phyloP scores from a whole-genome alignment of 2,888 invertebrate species.

The Idaea biselata region DNA sequence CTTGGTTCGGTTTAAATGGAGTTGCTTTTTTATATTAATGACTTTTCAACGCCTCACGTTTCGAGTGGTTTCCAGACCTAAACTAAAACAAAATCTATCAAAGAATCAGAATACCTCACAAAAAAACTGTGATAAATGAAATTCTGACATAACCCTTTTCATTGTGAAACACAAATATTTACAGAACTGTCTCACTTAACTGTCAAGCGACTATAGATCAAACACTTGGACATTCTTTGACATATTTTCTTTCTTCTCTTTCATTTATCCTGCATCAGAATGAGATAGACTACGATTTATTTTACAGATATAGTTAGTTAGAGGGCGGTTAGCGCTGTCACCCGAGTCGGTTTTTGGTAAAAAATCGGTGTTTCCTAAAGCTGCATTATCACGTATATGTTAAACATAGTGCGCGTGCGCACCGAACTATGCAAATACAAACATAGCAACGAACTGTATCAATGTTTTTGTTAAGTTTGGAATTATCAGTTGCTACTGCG shows the following conservation, averaged over 20 bases:
- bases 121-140: slow-evolving; percentile 16
- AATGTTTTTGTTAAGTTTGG: slow-evolving; percentile 22
- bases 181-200: slow-evolving; percentile 38
- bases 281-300: slow-evolving; percentile 11
- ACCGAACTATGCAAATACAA: slow-evolving; percentile 55
- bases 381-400: slow-evolving; percentile 64
- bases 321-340: slow-evolving; percentile 46
- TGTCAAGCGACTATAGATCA: slow-evolving; percentile 21
- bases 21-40: too few species aligned
- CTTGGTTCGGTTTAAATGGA: too few species aligned
- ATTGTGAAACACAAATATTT: slow-evolving; percentile 47
- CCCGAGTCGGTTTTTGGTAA: slow-evolving; percentile 45
- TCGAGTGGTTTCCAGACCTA: too few species aligned
- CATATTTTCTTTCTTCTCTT: slow-evolving; percentile 14
- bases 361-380: slow-evolving; percentile 64
- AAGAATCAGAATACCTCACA: not conserved
- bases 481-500: slow-evolving; percentile 13
- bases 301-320: slow-evolving; percentile 6
- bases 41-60: too few species aligned
- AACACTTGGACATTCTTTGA: not conserved
- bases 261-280: slow-evolving; percentile 17
- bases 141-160: slow-evolving; percentile 50
- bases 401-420: slow-evolving; percentile 60
- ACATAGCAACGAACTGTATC: slow-evolving; percentile 50
- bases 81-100: not conserved